Percentiles rank a stretch among this genome's conserved stretches.
Conservation (phyloP, 2,797 vertebrate species). For the Tenualosa ilisha region DNA sequence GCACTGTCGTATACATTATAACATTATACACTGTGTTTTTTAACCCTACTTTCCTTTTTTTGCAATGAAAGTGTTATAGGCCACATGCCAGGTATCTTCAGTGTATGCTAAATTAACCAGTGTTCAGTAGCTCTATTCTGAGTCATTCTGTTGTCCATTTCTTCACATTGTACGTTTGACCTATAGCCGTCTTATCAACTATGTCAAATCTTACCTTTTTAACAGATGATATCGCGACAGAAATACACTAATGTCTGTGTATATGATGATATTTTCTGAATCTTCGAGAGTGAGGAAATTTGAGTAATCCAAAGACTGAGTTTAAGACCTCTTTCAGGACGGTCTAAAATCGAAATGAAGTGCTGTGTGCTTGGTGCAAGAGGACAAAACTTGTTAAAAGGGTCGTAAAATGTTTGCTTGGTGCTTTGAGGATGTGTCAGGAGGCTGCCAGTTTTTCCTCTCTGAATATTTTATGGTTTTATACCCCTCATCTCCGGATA, state of each 20-base stretch:
- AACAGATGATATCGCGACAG: not conserved
- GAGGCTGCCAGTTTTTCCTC: conserved; percentile 60
- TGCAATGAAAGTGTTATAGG: not conserved
- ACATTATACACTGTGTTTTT: not conserved
- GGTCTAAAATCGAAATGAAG: conserved; percentile 40
- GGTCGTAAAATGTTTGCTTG: conserved; percentile 62
- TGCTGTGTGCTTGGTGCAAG: conserved; percentile 33
- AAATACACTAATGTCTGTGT: not conserved
- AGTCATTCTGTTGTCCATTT: not conserved
- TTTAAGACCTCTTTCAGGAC: conserved; percentile 16
- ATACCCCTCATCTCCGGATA: conserved; percentile 73
- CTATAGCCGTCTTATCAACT: not conserved
- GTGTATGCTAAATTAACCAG: not conserved
- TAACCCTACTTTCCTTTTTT: not conserved
- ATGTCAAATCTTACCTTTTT: not conserved
- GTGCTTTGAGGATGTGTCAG: conserved; percentile 61
- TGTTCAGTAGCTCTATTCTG: not conserved
- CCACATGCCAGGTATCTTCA: not conserved
- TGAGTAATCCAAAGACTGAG: conserved; percentile 22
- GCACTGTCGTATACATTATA: not conserved
- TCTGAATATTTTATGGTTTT: conserved; percentile 82
- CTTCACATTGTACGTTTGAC: too few species aligned
- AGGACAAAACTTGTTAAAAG: conserved; percentile 49
- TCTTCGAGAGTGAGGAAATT: not conserved
- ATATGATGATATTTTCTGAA: conserved; percentile 10